Base-by-base conservation (phyloP, 2,888 invertebrate species). In the Biston stratarius region DNA sequence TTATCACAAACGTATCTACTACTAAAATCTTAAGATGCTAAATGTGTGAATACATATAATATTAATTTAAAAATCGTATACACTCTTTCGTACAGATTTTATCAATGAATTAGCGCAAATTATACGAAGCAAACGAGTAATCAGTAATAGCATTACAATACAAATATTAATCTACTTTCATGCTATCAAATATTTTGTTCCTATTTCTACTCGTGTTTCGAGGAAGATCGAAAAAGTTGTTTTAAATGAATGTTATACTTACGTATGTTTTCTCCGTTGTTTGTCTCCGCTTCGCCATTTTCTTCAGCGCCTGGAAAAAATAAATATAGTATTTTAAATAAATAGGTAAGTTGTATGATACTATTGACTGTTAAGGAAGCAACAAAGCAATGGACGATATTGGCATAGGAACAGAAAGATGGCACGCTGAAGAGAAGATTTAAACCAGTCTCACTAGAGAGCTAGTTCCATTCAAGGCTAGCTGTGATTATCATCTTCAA, bases 301-400 rank as follows among this genome's bases (percentile, higher is more conserved):
- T 84, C 87, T 69, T 84, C 88, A 56, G 83, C 82, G 67, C 87
- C 91, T 92, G 85, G 64, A 90, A 90, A 67, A 79, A 79, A 72
- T 69, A 15, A 66, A 12, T 44, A 5, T 14, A 47, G 8, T 6
- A 14, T 1, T n/a, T 2, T 0, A 45, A n/a, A 40, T 1, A 40
- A 6, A 40, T 40, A 40, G 10, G 40, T 40, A 24, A 24, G 24
- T n/a, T n/a, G n/a, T n/a, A n/a, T n/a, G n/a, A n/a, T n/a, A n/a
- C n/a, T n/a, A n/a, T n/a, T n/a, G n/a, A n/a, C n/a, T n/a, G n/a
- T n/a, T n/a, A n/a, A n/a, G n/a, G n/a, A n/a, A n/a, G n/a, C n/a
- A n/a, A n/a, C n/a, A n/a, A n/a, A n/a, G n/a, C n/a, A n/a, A n/a
- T n/a, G n/a, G n/a, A n/a, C n/a, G n/a, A n/a, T n/a, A n/a, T n/a